Evolutionary conservation across 2,113 vertebrate genomes (phyloP), one percentile per base, ranked within the genome.

Genomic region (Pterocles burchelli): DNA sequence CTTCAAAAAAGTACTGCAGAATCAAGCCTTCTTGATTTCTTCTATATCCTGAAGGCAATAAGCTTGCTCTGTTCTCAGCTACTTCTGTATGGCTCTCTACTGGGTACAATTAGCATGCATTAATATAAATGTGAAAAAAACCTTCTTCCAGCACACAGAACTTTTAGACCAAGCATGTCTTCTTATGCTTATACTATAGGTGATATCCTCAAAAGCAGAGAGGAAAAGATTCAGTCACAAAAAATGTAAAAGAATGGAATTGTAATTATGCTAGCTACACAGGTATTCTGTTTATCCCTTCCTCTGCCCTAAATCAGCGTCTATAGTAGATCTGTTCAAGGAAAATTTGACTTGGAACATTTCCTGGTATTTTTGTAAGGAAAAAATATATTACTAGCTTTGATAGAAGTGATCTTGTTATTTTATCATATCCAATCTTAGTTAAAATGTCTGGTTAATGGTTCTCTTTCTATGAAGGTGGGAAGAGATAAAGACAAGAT

Each of bases 401-500:
- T 67, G 15, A 65, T 45, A 67, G 19, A 74, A 95, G 68, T 26
- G 0, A 62, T 74, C 57, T 4, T 51, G 5, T 17, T 59, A 14
- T 59, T 88, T 73, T 85, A 49, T 55, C n/a, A 28, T 28, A 19
- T 66, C 28, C 33, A 43, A 59, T 63, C 34, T 46, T 24, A 66
- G 31, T 55, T 72, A 34, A 91, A 82, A 87, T 46, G 45, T 75
- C 48, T 88, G 34, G 41, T 55, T 89, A 91, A 90, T 33, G 26
- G 11, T 63, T 96, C 57, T 75, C 45, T 94, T 97, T 91, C 75
- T 94, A 2, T 76, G 81, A 70, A 99, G 99, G 97, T 98, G 82
- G 96, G 97, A 93, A 98, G 98, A 91, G 98, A 98, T 65, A 98
- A 98, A 96, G 97, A 98, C 81, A 97, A 94, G 81, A 90, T 97